These are phyloP conservation scores for Nephotettix cincticeps DNA, from an alignment of 1,140 invertebrate genomes.

Conservation along the genomic window DNA sequence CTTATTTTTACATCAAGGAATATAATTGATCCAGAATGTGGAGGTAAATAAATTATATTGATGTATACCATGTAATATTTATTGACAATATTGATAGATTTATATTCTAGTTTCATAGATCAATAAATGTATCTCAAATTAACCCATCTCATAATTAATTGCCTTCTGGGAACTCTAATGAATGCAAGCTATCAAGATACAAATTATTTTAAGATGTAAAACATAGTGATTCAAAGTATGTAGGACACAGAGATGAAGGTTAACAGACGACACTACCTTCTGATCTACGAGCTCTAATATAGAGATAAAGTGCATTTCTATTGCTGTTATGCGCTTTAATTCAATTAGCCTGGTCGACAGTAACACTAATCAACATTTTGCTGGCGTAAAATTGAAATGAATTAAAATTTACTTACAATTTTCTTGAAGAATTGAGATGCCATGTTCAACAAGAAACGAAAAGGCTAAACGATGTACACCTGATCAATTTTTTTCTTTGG, in stretches of 20 bases:
- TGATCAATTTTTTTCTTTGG: no score
- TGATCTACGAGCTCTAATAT: no score
- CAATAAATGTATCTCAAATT: not conserved
- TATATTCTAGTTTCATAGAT: not conserved
- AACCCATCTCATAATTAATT: not conserved
- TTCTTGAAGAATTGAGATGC: conserved; percentile 12
- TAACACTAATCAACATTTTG: not conserved
- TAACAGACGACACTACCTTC: not conserved
- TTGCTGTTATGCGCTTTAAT: not conserved
- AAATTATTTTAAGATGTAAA: not conserved
- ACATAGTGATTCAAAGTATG: not conserved
- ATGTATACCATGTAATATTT: no score
- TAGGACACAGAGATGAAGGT: not conserved
- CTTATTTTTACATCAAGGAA: no score
- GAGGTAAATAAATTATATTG: no score
- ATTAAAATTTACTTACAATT: conserved; percentile 14
- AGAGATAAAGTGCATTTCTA: not conserved
- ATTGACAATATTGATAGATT: no score
- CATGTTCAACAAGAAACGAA: not conserved
- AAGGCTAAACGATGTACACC: no score
- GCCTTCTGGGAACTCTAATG: not conserved
- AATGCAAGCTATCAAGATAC: not conserved
- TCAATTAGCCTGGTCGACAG: not conserved
- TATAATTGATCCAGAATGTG: no score
- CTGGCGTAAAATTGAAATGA: not conserved